Conservation (phyloP, 2,888 invertebrate genomes). For the Arge pagana region DNA sequence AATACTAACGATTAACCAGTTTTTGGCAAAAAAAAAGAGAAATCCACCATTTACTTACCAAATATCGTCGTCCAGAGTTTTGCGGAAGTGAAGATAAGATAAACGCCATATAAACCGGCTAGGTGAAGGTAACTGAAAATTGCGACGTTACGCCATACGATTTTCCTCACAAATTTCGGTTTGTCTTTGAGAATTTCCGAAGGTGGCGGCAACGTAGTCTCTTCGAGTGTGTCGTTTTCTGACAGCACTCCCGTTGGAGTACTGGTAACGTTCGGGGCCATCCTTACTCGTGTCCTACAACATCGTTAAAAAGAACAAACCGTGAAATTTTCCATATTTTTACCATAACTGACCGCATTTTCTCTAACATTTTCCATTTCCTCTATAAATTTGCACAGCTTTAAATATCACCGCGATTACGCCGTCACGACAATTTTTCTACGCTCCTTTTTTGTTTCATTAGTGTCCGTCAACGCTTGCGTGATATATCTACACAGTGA, state of each 20-base stretch:
- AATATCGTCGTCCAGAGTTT: slow-evolving; percentile 72
- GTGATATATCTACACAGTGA: too few species aligned
- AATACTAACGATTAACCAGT: too few species aligned
- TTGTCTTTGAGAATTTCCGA: slow-evolving; percentile 23
- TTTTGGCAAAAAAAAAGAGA: too few species aligned
- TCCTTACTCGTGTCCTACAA: slow-evolving; percentile 40
- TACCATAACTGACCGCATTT: too few species aligned
- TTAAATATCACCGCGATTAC: too few species aligned
- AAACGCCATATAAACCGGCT: slow-evolving; percentile 77
- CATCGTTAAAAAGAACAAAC: not conserved
- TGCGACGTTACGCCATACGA: slow-evolving; percentile 86
- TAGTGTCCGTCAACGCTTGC: too few species aligned
- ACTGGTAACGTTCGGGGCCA: slow-evolving; percentile 59
- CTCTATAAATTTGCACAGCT: too few species aligned
- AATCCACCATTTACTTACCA: slow-evolving; percentile 71
- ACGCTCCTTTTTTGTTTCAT: too few species aligned
- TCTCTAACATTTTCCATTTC: too few species aligned
- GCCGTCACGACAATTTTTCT: too few species aligned
- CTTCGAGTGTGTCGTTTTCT: slow-evolving; percentile 48
- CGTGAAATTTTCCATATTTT: not conserved
- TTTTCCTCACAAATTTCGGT: slow-evolving; percentile 41
- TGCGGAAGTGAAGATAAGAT: slow-evolving; percentile 74
- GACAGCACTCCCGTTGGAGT: slow-evolving; percentile 55
- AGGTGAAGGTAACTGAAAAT: slow-evolving; percentile 77
- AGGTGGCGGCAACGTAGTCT: slow-evolving; percentile 5